These are phyloP conservation scores for Gymnocypris eckloni DNA, from an alignment of 2,797 vertebrate genomes.

Conservation along the genomic window DNA sequence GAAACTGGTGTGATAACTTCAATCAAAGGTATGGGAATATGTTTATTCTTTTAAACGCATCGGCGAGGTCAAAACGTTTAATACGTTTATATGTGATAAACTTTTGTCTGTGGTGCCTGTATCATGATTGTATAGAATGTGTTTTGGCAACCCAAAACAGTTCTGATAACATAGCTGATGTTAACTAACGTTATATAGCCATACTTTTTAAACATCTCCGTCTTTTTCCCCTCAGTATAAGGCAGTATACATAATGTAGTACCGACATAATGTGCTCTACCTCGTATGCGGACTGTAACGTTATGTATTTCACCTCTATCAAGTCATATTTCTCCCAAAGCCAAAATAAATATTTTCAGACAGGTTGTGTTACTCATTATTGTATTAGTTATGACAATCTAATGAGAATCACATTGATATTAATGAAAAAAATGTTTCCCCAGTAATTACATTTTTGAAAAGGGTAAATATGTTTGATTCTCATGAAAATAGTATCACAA, in stretches of 20 bases:
- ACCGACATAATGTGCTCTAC: neutral
- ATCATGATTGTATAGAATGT: neutral
- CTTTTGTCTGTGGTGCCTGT: neutral
- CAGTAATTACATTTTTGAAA: neutral
- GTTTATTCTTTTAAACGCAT: neutral
- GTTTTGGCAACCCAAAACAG: neutral
- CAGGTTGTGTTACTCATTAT: neutral
- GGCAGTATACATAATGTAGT: neutral
- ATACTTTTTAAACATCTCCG: neutral
- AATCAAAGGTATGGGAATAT: constrained; percentile 3
- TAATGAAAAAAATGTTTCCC: neutral
- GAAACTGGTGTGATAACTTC: neutral
- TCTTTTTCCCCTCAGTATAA: neutral
- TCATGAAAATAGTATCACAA: neutral
- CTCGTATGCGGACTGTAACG: neutral
- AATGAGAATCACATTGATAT: too few species aligned
- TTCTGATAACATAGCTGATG: neutral
- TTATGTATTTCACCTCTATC: neutral
- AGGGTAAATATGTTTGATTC: neutral
- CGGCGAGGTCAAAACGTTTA: neutral
- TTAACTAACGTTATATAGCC: too few species aligned
- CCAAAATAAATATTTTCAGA: neutral
- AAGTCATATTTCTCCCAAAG: neutral
- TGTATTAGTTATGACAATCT: neutral
- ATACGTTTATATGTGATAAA: neutral